Base-by-base conservation (phyloP, 2,113 vertebrate genomes). In the Xiphophorus couchianus region DNA sequence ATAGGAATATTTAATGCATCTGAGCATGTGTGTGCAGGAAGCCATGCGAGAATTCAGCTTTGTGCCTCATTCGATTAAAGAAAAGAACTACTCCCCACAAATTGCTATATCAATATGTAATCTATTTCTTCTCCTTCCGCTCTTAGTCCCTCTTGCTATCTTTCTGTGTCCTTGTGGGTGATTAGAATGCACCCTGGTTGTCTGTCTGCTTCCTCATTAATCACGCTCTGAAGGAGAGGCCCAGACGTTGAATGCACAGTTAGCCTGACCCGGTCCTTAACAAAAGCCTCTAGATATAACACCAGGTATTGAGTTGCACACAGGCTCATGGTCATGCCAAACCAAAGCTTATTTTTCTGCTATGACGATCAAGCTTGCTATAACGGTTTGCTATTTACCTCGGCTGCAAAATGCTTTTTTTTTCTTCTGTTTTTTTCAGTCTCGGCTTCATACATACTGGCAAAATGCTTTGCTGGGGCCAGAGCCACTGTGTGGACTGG, bases 171-270 rank as follows among this genome's bases (percentile, higher is more conserved):
- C 89, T 90, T 89, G 85, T 39, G 83, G 73, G 73, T 86, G 89
- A 91, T 90, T 90, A 88, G 88, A 78, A 90, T 90, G 88, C 91
- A 79, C 75, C 71, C 27, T 19, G 77, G 54, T 70, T 68, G 81
- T 84, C 79, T 31, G 76, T 88, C 86, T 89, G 78, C 86, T 74
- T 71, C 65, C 89, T 89, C 90, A 89, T 92, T 92, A 91, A 88
- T 91, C 90, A 91, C 65, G 64, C 85, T 82, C 76, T 19, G 78
- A 84, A 82, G 78, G 84, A 87, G 78, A 27, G 84, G 28, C 74
- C 73, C 27, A 54, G 85, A 88, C 74, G 62, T 76, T 69, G 86
- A 87, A 86, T 74, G 74, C 80, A 77, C 90, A 84, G 87, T 88
- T 80, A 80, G 86, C 84, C 81, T 80, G 82, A 84, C 83, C 86